These are phyloP conservation scores for Enteromius viviparus DNA, from an alignment of 2,797 vertebrate species.

Conservation along the genomic window DNA sequence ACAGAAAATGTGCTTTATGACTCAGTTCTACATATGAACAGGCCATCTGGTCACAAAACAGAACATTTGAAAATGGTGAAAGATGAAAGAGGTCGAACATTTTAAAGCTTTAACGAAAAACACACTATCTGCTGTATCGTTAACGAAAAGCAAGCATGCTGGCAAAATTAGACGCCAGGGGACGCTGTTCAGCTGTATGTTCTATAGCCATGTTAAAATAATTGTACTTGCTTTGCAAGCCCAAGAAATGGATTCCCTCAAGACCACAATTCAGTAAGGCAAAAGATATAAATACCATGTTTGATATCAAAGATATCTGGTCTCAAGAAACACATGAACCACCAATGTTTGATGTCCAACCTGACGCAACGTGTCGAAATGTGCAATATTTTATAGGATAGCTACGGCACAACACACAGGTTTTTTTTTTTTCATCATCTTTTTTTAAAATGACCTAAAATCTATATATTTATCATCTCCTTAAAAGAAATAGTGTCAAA, in stretches of 20 bases:
- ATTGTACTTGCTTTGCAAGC: neutral
- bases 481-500: neutral
- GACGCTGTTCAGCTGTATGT: neutral
- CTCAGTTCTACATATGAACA: conserved; percentile 16
- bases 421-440: too few species aligned
- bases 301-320: conserved; percentile 8
- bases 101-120: neutral
- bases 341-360: conserved; percentile 5
- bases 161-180: neutral
- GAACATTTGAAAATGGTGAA: neutral
- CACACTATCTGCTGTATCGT: neutral
- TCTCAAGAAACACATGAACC: conserved; percentile 2
- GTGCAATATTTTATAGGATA: neutral
- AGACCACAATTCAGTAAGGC: neutral
- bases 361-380: neutral
- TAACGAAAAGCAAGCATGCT: neutral
- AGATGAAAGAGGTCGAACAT: neutral
- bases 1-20: conserved; percentile 20
- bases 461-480: neutral
- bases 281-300: conserved; percentile 15
- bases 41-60: neutral
- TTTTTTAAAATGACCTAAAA: neutral
- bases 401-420: neutral
- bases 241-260: neutral
- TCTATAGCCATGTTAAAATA: neutral